phyloP scores from a whole-genome alignment of 1,140 invertebrate genomes.

The Dinothrombium tinctorium region DNA sequence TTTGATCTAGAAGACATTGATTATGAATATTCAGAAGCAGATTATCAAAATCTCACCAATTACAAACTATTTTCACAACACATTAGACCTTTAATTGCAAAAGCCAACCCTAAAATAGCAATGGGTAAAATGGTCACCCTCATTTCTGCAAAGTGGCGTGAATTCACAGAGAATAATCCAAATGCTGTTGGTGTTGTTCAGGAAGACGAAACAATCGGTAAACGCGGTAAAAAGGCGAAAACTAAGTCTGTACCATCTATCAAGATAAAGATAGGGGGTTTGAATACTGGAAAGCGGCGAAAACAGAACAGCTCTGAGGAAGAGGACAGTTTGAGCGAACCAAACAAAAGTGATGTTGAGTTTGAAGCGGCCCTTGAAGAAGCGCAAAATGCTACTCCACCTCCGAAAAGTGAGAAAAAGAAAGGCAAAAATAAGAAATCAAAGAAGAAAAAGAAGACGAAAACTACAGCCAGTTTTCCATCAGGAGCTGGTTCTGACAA shows the following conservation, averaged over 20 bases:
- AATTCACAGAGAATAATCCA: slow-evolving; percentile 65
- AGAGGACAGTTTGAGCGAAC: slow-evolving; percentile 42
- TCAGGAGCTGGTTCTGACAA: slow-evolving; percentile 31
- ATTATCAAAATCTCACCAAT: slow-evolving; percentile 72
- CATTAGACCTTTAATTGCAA: slow-evolving; percentile 65
- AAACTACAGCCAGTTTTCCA: slow-evolving; percentile 56
- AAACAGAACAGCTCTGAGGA: slow-evolving; percentile 34
- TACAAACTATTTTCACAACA: slow-evolving; percentile 90
- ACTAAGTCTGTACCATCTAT: slow-evolving; percentile 49
- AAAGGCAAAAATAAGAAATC: slow-evolving; percentile 64
- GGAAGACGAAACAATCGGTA: slow-evolving; percentile 20
- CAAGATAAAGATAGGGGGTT: slow-evolving; percentile 55
- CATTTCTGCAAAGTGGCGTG: slow-evolving; percentile 84
- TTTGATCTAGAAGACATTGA: too few species aligned
- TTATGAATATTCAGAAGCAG: too few species aligned
- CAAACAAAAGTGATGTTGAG: slow-evolving; percentile 54
- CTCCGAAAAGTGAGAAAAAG: slow-evolving; percentile 22
- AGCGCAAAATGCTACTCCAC: slow-evolving; percentile 27
- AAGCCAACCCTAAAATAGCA: slow-evolving; percentile 82
- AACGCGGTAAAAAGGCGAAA: slow-evolving; percentile 24
- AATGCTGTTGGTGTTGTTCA: slow-evolving; percentile 27
- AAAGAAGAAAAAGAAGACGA: slow-evolving; percentile 67
- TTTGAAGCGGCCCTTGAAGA: slow-evolving; percentile 84
- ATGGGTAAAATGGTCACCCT: slow-evolving; percentile 85
- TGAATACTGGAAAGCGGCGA: slow-evolving; percentile 41